Evolutionary conservation across 2,797 vertebrate genomes (phyloP), one percentile per base, ranked within the genome.

Genomic region (Danio choprae): DNA sequence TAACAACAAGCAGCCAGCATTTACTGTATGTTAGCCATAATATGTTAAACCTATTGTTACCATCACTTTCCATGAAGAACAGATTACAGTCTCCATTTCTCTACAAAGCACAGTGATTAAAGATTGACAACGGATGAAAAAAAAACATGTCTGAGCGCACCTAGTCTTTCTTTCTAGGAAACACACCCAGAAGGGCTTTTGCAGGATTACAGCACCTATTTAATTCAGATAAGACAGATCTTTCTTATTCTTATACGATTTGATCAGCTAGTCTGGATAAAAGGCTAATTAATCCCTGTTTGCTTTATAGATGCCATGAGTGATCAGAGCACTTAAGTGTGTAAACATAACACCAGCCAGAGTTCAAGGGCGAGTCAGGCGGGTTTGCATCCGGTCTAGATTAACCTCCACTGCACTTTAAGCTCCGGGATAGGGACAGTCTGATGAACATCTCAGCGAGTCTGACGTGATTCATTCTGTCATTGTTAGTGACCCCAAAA

Each of bases 341-440:
- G 36, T 75, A 41, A 43, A 59, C 53, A 18, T 46, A 8, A 10
- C 36, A 51, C 5, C 10, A 20, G 29, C 12, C 22, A 43, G 58
- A 48, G 74, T 63, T 82, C 58, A 72, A 82, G 67, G 80, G 48
- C 74, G 1, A 40, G 67, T 9, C 46, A 62, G 38, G n/a, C 50
- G 9, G 76, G 56, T 18, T 63, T 55, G 38, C 50, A 50, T 76
- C 50, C 15, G 9, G 18, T 59, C 7, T 22, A 62, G 79, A 76
- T 81, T 81, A 69, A 81, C 56, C 40, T 63, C 36, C 40, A 20
- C 46, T 59, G 20, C 51, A 58, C 50, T 22, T 80, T 22, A 68
- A 74, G 29, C 79, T 59, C 58, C 29, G 29, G 29, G 29, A 29
- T 29, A 29, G 29, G 29, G 3, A 29, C 29, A 29, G 29, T 29